Base-by-base conservation (phyloP, 92 coral and sea anemone species). In the Nematostella vectensis region DNA sequence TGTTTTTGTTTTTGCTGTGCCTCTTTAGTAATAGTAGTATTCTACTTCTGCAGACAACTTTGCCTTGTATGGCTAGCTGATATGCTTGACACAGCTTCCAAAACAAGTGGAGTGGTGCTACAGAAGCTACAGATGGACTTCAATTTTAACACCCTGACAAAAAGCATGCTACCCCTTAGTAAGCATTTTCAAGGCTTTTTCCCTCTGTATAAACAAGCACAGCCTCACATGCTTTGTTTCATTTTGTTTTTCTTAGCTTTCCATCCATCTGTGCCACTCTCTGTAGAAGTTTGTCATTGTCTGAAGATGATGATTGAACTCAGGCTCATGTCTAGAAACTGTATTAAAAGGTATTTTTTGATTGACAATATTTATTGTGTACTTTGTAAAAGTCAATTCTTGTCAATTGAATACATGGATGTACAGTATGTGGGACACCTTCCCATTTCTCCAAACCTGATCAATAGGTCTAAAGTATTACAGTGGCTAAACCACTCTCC, bases 61-160 rank as follows among this genome's bases (percentile, higher is more conserved):
- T 86, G 96, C 65, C 38, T 91, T 25, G 93, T 83, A 29, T 91
- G 98, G 98, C 57, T 87, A 25, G 69, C 73, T 25, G 98, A 91
- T 33, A 51, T 75, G 21, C 72, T 91, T 33, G 98, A 86, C 50
- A 54, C 51, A 31, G 47, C 74, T 17, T 58, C 58, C 59, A 70
- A 52, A 48, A 59, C 69, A 20, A 75, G 78, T 25, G 54, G 58
- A 62, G 69, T 63, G 49, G 78, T 75, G 28, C 68, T 76, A 45
- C 18, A 48, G 25, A 63, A 33, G 44, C 67, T 81, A 12, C 66
- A 56, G 18, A 63, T 57, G 43, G 69, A 70, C 45, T 68, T 82
- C 28, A 74, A 65, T 68, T 70, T 82, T 60, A 93, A 91, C 27
- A 55, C 71, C 30, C 36, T 91, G n/a, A 93, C 75, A 55, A 76